Evolutionary conservation across 2,113 vertebrate species (phyloP), one percentile per base, ranked within the genome.

Genomic region (Halichoerus grypus): DNA sequence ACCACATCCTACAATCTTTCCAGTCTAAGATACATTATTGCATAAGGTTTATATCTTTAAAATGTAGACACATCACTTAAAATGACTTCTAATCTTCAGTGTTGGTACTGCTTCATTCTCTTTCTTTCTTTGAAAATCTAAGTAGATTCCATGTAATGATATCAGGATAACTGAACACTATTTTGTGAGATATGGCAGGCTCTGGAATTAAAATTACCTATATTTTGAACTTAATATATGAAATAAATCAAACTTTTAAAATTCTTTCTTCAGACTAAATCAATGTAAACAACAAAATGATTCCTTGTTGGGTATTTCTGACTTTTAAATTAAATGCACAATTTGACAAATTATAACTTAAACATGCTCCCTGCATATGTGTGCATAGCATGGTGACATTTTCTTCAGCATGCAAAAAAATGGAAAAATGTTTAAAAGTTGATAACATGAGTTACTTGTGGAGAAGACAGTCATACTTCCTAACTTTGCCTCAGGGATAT

Each of bases 301-400:
- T 4, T 72, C 12, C 11, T 36, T 80, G 18, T 72, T 74, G 24
- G 18, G 36, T 57, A 72, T 42, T 61, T 94, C 77, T 94, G n/a
- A 95, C 72, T 92, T 97, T 82, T 49, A 71, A 81, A 90, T 90
- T 94, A 80, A 93, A 80, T 82, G 22, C 86, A 15, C 11, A 42
- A 18, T 55, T 86, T 79, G 18, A 72, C 46, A 80, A 82, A 88
- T 86, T 90, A 24, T 69, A 86, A 36, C 36, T 84, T 53, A 94
- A 87, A 80, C 36, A 88, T 85, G 57, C 15, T 88, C 82, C 51
- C 69, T 71, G 19, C 31, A 28, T 24, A 79, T 61, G 3, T 71
- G 1, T 79, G 53, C 88, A 81, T 77, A 85, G 91, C 33, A 61
- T 61, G 11, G n/a, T 97, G 77, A 89, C 53, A 83, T 89, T 89